Evolutionary conservation across 2,113 vertebrate genomes (phyloP), one percentile per base, ranked within the genome.

Genomic region (Tretioscincus oriximinensis): DNA sequence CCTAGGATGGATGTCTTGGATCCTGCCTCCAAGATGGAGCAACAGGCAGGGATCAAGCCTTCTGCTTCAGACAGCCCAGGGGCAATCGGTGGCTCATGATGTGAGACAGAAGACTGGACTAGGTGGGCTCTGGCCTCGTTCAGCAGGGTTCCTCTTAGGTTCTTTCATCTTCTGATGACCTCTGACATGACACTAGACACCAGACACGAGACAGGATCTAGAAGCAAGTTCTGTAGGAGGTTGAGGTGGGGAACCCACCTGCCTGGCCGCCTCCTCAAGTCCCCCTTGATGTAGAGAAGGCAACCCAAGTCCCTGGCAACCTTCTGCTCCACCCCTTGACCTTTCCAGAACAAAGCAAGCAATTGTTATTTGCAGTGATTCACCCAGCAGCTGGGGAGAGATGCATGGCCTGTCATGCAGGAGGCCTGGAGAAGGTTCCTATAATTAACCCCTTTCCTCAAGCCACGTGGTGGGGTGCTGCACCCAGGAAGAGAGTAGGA

Each of bases 401-500:
- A 73, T 8, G 1, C n/a, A n/a, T n/a, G 5, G 9, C 4, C 49
- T 3, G 2, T n/a, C 7, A 1, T 29, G 22, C 3, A 5, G 5
- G 31, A 16, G 20, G 1, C 1, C 3, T 24, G 35, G 35, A 22
- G 26, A 11, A 35, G 2, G 20, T 7, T 9, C 18, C 58, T 26
- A 6, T 80, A 51, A 80, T 73, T 64, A 49, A 2, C 61, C 29
- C 73, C 73, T 76, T 45, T 24, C 16, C n/a, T 49, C 24, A 21
- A 26, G 76, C 22, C 24, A 66, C 2, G n/a, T 58, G 54, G 14
- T 16, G 54, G 18, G 54, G 2, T 58, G 54, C 54, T 58, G 54
- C 14, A 16, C 54, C 16, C 14, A 58, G 54, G 54, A 58, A 58
- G 54, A 18, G 54, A 58, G 54, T 18, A 18, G 11, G 4, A 58